Conservation (phyloP, 1,140 invertebrate species). For the Goniozus legneri region DNA sequence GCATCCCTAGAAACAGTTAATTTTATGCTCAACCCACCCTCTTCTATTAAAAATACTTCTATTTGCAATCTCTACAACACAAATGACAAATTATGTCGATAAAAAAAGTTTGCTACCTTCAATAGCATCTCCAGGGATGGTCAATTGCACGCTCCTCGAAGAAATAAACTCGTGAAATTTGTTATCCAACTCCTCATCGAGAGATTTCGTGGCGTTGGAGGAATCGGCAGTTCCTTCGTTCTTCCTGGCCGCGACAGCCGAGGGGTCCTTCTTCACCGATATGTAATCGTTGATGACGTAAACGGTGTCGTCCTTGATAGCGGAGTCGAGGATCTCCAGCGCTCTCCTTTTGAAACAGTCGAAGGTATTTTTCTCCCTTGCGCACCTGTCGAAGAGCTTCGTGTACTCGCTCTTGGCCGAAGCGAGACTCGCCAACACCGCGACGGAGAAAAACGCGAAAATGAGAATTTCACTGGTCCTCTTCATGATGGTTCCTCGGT, state of each 20-base stretch:
- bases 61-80: no score
- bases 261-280: slow-evolving; percentile 54
- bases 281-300: slow-evolving; percentile 58
- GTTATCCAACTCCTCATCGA: slow-evolving; percentile 44
- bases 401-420: slow-evolving; percentile 32
- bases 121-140: slow-evolving; percentile 47
- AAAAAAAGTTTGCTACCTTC: slow-evolving; percentile 34
- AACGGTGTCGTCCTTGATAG: slow-evolving; percentile 57
- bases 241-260: slow-evolving; percentile 9
- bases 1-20: no score
- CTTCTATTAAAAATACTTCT: no score
- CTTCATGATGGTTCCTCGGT: neutral
- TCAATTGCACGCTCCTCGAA: slow-evolving; percentile 47
- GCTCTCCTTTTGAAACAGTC: slow-evolving; percentile 58
- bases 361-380: slow-evolving; percentile 46
- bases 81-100: no score
- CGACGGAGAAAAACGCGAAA: slow-evolving; percentile 1
- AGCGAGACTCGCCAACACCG: slow-evolving; percentile 6
- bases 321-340: slow-evolving; percentile 55
- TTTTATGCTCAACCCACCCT: no score
- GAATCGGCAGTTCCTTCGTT: slow-evolving; percentile 3
- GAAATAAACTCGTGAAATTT: slow-evolving; percentile 48
- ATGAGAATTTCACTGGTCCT: no score
- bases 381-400: slow-evolving; percentile 44
- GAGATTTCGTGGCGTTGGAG: slow-evolving; percentile 30